Evolutionary conservation across 1,140 invertebrate species (phyloP).

Genomic region (Eupeodes corollae): DNA sequence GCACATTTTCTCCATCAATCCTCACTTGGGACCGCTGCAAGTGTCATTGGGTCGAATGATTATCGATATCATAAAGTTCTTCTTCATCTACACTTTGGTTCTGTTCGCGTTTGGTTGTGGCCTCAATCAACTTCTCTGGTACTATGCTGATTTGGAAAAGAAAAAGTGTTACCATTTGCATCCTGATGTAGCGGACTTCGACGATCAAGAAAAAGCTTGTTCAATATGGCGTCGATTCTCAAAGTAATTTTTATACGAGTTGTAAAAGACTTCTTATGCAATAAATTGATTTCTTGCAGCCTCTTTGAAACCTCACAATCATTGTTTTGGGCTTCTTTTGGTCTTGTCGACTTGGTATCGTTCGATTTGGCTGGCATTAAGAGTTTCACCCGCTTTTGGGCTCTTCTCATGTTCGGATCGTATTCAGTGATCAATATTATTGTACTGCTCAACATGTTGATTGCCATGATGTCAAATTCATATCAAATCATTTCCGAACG

Average conservation of each 20-base stretch:
- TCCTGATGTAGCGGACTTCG: conserved; percentile 58
- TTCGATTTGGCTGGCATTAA: conserved; percentile 80
- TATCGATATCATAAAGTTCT: conserved; percentile 87
- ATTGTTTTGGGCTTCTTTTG: conserved; percentile 89
- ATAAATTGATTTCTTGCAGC: conserved; percentile 43
- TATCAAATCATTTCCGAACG: conserved; percentile 86
- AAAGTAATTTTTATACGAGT: conserved; percentile 47
- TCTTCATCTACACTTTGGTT: conserved; percentile 84
- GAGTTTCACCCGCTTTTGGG: conserved; percentile 80
- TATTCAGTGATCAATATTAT: conserved; percentile 88
- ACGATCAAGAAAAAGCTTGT: conserved; percentile 68
- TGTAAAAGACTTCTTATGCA: background rate
- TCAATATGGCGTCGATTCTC: conserved; percentile 76
- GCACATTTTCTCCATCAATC: conserved; percentile 92
- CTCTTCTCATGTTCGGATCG: conserved; percentile 74
- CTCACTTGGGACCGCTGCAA: conserved; percentile 78
- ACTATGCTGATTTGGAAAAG: conserved; percentile 83
- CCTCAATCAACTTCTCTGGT: conserved; percentile 90
- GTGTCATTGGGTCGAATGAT: conserved; percentile 86
- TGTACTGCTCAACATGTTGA: conserved; percentile 85
- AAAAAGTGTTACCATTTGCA: conserved; percentile 67
- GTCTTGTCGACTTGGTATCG: conserved; percentile 74
- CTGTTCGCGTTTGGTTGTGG: conserved; percentile 84
- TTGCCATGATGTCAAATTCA: conserved; percentile 95
- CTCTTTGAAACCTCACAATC: conserved; percentile 89